These are phyloP conservation scores for Chionoecetes opilio DNA, from an alignment of 1,140 invertebrate genomes.

Conservation along the genomic window DNA sequence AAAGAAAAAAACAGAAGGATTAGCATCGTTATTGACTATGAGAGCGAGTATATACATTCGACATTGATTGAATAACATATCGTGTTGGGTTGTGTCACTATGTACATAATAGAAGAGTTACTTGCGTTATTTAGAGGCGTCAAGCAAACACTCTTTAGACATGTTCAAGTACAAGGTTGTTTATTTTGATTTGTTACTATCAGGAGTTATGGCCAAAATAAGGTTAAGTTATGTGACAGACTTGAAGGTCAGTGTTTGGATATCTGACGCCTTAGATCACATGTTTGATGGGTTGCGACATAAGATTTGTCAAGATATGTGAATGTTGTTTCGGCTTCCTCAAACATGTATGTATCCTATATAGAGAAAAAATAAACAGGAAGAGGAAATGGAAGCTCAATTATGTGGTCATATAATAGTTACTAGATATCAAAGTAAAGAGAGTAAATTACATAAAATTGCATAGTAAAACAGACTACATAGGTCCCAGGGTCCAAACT, in stretches of 20 bases:
- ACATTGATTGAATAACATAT: too few species aligned
- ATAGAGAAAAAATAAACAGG: neutral
- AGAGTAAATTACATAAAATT: too few species aligned
- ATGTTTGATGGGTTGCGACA: neutral
- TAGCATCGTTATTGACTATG: neutral
- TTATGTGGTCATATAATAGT: neutral
- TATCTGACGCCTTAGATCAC: slow-evolving; percentile 9
- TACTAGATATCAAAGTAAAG: too few species aligned
- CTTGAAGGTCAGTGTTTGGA: neutral
- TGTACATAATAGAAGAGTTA: neutral
- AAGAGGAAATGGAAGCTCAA: neutral
- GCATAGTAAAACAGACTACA: too few species aligned
- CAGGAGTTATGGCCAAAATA: neutral
- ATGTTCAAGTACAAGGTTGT: neutral
- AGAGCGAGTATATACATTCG: neutral
- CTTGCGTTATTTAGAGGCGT: neutral
- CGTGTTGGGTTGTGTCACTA: neutral
- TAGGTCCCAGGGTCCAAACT: too few species aligned
- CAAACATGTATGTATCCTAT: neutral
- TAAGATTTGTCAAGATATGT: neutral
- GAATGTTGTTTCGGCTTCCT: neutral
- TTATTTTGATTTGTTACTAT: neutral
- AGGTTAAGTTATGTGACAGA: neutral
- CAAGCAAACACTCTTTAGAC: neutral
- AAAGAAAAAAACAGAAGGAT: neutral